Conservation (phyloP, 2,113 vertebrate species). For the Nothoprocta perdicaria region DNA sequence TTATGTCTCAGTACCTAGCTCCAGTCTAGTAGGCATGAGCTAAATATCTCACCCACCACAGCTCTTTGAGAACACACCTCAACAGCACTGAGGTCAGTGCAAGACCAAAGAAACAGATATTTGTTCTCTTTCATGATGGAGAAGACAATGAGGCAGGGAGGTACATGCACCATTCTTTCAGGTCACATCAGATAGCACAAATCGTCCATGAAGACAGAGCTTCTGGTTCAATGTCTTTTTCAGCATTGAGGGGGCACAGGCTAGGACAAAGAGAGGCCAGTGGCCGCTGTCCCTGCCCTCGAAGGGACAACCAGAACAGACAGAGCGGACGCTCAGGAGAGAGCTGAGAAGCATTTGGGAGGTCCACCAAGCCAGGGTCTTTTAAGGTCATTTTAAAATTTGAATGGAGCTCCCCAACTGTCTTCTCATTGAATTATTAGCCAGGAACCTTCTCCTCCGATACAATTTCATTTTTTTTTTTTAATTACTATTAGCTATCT, state of each 20-base stretch:
- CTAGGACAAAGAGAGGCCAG: neutral
- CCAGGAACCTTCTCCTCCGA: neutral
- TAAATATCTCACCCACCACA: neutral
- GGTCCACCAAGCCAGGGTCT: neutral
- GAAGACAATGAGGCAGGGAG: accelerated
- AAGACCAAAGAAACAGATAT: neutral
- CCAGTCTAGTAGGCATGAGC: neutral
- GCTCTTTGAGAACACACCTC: neutral
- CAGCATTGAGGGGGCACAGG: neutral
- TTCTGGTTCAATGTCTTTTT: neutral
- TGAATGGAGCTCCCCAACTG: neutral
- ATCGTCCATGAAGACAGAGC: neutral
- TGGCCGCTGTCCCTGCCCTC: neutral
- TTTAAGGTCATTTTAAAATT: too few species aligned
- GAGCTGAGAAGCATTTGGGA: neutral
- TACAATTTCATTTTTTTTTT: neutral
- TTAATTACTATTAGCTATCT: neutral
- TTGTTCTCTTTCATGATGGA: neutral
- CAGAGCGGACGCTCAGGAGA: neutral
- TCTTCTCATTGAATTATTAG: neutral
- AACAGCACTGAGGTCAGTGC: accelerated
- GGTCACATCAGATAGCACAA: neutral
- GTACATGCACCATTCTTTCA: neutral
- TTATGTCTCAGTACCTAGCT: neutral
- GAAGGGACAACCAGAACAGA: neutral